Evolutionary conservation across 2,888 invertebrate genomes (phyloP), one percentile per base, ranked within the genome.

Genomic region (Seira musarum): DNA sequence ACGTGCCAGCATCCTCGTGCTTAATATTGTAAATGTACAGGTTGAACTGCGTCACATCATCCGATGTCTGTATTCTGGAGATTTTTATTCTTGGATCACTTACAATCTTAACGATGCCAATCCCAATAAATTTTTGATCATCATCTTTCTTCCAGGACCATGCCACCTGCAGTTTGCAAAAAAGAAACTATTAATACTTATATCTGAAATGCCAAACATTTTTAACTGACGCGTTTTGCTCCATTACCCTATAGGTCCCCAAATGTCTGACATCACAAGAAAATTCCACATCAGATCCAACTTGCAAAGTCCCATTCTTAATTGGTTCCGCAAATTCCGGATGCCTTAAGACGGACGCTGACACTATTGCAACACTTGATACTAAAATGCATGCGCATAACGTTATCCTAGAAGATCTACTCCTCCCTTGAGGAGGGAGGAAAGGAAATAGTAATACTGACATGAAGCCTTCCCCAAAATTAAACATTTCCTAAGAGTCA

Each of bases 221-320:
- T n/a, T n/a, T n/a, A n/a, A n/a, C n/a, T 64, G 8, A 10, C 10
- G 8, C 8, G 10, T 22, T 21, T 21, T 8, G 17, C 24, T 8
- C 67, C 10, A 6, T 65, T 25, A 85, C 85, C 82, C 85, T 61
- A 21, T 81, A 77, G 1, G 68, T 82, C 46, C 83, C 84, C 65
- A 84, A 73, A 80, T 85, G 65, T 15, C 69, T 71, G 17, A 85
- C 78, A 30, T 73, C 78, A 66, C 85, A 85, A 3, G 81, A 83
- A 60, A 85, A 80, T 63, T 85, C 85, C 19, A 85, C 80, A 70
- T 84, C 84, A 10, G 68, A 83, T 6, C 85, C 85, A n/a, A 19
- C 19, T 13, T 35, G 25, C 5, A 82, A 63, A 5, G 83, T 79
- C 13, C 82, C 76, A 78, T 85, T 85, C 73, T 85, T 85, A 19